Conservation (phyloP, 2,113 vertebrate genomes). For the Nibea coibor region DNA sequence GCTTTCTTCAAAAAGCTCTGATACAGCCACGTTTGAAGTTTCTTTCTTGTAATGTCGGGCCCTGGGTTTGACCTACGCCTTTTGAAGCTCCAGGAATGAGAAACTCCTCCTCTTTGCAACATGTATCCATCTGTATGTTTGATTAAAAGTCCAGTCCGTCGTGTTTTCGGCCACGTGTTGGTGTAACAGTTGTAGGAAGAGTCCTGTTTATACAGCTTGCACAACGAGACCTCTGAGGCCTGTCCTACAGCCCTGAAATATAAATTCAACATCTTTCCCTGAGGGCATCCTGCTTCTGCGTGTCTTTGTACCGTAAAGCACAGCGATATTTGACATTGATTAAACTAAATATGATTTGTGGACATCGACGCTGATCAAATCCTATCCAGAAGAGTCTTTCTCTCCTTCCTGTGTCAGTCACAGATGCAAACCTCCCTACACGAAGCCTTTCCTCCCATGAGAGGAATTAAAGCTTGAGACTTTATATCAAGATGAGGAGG, state of each 20-base stretch:
- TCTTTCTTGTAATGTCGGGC: conserved; percentile 18
- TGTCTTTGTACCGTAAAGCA: conserved; percentile 4
- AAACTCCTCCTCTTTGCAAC: conserved; percentile 9
- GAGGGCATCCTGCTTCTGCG: conserved; percentile 11
- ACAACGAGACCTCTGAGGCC: conserved; percentile 14
- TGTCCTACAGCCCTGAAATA: conserved; percentile 5
- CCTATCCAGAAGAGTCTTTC: conserved; percentile 3
- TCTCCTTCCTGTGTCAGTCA: conserved; percentile 24
- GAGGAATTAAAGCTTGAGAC: conserved; percentile 39
- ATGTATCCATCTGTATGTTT: not conserved
- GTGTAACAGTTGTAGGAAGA: not conserved
- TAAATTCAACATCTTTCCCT: conserved; percentile 17
- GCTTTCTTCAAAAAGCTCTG: conserved; percentile 51
- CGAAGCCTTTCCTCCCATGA: conserved; percentile 21
- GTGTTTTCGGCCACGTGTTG: conserved; percentile 17
- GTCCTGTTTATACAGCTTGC: conserved; percentile 19
- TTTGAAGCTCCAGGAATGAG: conserved; percentile 24
- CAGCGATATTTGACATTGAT: conserved; percentile 5
- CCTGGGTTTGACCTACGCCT: not conserved
- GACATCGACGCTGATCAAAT: conserved; percentile 10
- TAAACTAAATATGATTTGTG: conserved; percentile 35
- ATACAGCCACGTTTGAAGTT: conserved; percentile 42
- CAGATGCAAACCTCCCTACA: not conserved
- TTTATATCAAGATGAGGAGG: conserved; percentile 49
- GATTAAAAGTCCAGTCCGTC: not conserved